Evolutionary conservation across 2,888 invertebrate genomes (phyloP).

Genomic region (Auanema freiburgensis): DNA sequence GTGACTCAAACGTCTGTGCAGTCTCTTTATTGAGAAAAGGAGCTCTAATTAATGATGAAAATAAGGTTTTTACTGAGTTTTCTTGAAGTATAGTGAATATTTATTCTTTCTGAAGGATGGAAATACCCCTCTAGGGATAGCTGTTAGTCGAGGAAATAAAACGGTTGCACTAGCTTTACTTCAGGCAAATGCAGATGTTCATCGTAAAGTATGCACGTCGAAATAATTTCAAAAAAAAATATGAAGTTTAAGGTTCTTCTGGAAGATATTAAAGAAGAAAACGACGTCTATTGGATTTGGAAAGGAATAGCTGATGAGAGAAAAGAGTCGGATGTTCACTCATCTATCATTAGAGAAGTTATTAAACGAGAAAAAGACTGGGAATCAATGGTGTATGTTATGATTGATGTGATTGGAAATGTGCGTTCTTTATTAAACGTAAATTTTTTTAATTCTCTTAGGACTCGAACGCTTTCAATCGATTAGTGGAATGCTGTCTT

Average conservation of each 20-base stretch:
- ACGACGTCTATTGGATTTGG: constrained; percentile 27
- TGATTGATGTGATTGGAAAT: constrained; percentile 66
- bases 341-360: constrained; percentile 32
- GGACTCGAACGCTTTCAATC: constrained; percentile 27
- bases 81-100: too few relatives aligned
- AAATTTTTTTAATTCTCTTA: background rate
- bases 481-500: constrained; percentile 30
- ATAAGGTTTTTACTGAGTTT: constrained; percentile 8
- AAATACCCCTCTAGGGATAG: constrained; percentile 66
- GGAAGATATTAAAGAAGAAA: constrained; percentile 5
- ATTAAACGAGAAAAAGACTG: constrained; percentile 33
- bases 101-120: constrained; percentile 34
- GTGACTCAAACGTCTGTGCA: constrained; percentile 57
- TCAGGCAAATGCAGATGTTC: constrained; percentile 42
- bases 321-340: constrained; percentile 11
- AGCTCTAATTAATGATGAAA: constrained; percentile 29
- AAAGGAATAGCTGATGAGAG: constrained; percentile 23
- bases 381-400: constrained; percentile 64
- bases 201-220: constrained; percentile 20
- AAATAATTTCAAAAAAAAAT: background rate
- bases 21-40: constrained; percentile 42
- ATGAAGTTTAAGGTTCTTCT: background rate
- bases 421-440: background rate
- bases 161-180: constrained; percentile 61
- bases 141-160: constrained; percentile 48